Evolutionary conservation across 2,797 vertebrate species (phyloP).

Genomic region (Ctenopoma multispine): DNA sequence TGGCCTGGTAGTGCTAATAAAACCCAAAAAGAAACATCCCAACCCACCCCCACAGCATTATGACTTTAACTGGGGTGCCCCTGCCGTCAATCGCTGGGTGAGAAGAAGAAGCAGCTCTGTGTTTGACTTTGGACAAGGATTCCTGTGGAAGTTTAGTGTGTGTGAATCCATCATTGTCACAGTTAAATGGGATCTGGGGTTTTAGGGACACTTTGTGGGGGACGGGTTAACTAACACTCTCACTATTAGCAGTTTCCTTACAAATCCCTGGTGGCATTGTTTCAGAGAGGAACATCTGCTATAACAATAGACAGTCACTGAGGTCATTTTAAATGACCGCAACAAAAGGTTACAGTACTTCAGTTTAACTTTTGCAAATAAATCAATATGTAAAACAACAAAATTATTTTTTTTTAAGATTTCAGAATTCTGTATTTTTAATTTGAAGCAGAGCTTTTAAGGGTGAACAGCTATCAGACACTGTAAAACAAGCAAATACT

Average conservation of each 20-base stretch:
- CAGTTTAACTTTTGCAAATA: slow-evolving; percentile 20
- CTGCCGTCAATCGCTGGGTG: slow-evolving; percentile 24
- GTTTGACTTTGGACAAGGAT: slow-evolving; percentile 68
- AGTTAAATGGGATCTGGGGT: slow-evolving; percentile 63
- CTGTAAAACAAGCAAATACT: background rate
- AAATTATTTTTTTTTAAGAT: background rate
- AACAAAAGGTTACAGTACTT: background rate
- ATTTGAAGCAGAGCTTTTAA: too few species aligned
- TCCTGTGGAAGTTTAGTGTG: slow-evolving; percentile 63
- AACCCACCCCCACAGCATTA: slow-evolving; percentile 38
- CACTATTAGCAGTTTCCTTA: slow-evolving; percentile 50
- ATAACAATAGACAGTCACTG: slow-evolving; percentile 52
- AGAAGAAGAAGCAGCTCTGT: slow-evolving; percentile 64
- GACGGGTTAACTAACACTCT: slow-evolving; percentile 63
- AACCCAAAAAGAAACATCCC: slow-evolving; percentile 49
- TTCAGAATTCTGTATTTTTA: background rate
- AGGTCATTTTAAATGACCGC: slow-evolving; percentile 22
- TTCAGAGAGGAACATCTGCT: slow-evolving; percentile 72
- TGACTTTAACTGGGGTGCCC: slow-evolving; percentile 42
- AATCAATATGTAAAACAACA: background rate
- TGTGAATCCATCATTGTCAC: slow-evolving; percentile 81
- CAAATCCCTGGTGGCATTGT: slow-evolving; percentile 65
- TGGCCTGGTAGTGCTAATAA: slow-evolving; percentile 65
- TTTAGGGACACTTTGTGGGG: slow-evolving; percentile 60
- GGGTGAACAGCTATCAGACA: background rate